Evolutionary conservation across 2,113 vertebrate species (phyloP).

Genomic region (Motacilla alba): DNA sequence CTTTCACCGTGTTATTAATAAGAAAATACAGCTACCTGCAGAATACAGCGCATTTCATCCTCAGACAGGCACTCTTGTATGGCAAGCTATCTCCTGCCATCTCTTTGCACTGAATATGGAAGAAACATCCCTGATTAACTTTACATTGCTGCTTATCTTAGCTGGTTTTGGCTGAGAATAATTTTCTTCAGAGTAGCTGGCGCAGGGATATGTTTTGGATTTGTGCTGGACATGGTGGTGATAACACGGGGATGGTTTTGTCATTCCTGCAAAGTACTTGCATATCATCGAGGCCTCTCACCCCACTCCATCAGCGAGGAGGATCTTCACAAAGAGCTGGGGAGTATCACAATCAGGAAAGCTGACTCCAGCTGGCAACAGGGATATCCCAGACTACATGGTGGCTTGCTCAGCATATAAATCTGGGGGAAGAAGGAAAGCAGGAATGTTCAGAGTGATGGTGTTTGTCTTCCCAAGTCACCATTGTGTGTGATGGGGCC

Average conservation of each 20-base stretch:
- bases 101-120: not conserved
- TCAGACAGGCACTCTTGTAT: not conserved
- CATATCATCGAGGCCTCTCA: not conserved
- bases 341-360: not conserved
- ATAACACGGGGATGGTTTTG: not conserved
- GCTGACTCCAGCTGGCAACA: not conserved
- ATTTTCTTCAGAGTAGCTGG: not conserved
- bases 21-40: not conserved
- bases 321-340: not conserved
- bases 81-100: not conserved
- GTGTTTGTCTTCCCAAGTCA: not conserved
- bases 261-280: not conserved
- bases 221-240: not conserved
- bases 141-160: not conserved
- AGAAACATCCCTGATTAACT: not conserved
- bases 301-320: fast-evolving
- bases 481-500: fast-evolving
- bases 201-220: not conserved
- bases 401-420: not conserved
- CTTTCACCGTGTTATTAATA: not conserved
- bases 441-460: not conserved
- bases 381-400: not conserved
- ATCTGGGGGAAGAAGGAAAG: not conserved
- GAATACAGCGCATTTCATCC: not conserved
- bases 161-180: not conserved